Conservation (phyloP, 1,140 invertebrate species). For the Leptopilina clavipes region DNA sequence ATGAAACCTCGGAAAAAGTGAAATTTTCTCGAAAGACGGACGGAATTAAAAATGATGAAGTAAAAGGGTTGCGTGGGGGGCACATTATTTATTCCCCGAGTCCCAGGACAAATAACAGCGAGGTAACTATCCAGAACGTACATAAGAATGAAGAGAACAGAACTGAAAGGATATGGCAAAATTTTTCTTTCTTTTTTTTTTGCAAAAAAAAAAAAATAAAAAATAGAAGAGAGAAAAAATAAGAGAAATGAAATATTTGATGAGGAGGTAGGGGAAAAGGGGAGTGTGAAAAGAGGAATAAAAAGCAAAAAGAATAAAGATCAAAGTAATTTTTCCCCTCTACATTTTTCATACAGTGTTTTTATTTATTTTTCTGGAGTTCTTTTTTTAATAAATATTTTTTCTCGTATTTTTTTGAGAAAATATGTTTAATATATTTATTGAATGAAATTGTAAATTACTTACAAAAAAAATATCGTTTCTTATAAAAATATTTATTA, state of each 20-base stretch:
- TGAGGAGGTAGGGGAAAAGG: background rate
- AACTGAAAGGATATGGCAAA: background rate
- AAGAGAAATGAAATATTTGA: background rate
- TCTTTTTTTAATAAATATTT: too few relatives aligned
- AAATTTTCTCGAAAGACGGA: background rate
- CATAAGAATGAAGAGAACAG: slow-evolving; percentile 14
- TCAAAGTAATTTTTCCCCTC: background rate
- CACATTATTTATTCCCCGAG: background rate
- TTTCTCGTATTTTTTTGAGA: too few relatives aligned
- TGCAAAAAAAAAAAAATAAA: background rate
- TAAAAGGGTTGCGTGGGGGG: background rate
- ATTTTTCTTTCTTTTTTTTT: background rate
- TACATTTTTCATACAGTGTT: too few relatives aligned
- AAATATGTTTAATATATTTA: too few relatives aligned
- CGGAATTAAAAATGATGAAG: background rate
- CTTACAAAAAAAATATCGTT: too few relatives aligned
- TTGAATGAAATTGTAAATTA: too few relatives aligned
- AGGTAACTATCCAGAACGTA: slow-evolving; percentile 15
- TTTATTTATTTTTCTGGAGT: too few relatives aligned
- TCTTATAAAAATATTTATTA: too few relatives aligned
- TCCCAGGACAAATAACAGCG: slow-evolving; percentile 14
- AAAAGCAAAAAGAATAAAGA: background rate
- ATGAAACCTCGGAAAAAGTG: background rate
- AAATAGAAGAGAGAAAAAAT: background rate
- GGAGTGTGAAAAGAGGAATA: background rate